Conservation (phyloP, 2,797 vertebrate species). For the Sebastes taczanowskii region DNA sequence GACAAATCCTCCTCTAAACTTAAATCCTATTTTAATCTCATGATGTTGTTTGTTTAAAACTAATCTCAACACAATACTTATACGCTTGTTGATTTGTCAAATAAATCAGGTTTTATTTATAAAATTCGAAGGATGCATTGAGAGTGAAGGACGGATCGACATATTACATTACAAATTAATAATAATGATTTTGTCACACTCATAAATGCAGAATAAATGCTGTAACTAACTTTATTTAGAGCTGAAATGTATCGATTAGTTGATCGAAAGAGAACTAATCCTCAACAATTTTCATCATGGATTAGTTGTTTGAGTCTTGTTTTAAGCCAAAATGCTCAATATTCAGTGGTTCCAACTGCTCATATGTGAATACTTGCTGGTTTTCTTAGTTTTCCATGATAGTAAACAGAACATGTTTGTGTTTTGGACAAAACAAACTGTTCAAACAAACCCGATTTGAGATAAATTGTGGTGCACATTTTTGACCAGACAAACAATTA, state of each 20-base stretch:
- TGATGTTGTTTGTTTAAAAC: constrained; percentile 4
- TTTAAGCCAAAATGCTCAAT: background rate
- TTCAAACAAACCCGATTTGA: background rate
- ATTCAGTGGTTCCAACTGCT: no score
- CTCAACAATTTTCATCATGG: background rate
- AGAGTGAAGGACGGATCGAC: background rate
- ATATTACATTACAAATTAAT: background rate
- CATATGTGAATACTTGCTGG: no score
- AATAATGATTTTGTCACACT: background rate
- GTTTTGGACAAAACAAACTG: background rate
- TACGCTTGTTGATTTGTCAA: background rate
- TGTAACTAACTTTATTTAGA: background rate
- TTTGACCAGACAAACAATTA: background rate
- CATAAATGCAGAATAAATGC: background rate
- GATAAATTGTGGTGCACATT: background rate
- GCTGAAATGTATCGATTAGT: background rate
- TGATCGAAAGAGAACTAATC: background rate
- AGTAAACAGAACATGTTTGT: background rate
- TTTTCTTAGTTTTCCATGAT: background rate
- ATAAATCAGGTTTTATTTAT: background rate
- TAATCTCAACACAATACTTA: background rate
- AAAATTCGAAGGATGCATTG: background rate
- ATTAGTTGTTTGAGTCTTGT: background rate
- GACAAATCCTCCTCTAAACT: constrained; percentile 10
- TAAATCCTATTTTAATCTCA: background rate